Evolutionary conservation across 2,888 invertebrate species (phyloP), one percentile per base, ranked within the genome.

Genomic region (Drosophila engyochracea): DNA sequence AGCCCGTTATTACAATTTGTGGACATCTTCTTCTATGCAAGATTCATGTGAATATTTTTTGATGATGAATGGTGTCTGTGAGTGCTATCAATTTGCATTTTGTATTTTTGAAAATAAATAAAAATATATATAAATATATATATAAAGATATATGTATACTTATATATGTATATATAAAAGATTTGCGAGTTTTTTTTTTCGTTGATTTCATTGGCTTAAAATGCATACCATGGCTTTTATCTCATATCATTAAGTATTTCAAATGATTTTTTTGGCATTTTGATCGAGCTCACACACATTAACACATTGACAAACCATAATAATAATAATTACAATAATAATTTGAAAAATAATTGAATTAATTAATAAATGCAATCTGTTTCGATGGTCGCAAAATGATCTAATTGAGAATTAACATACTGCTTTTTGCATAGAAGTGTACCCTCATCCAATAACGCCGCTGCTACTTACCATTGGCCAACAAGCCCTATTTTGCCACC

Each of bases 391-490:
- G 59, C 33, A 63, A 64, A 53, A 52, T 22, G 65, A 61, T 59
- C 49, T 70, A 72, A 81, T 76, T 76, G 82, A 91, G 83, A 86
- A 91, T 89, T 91, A 89, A 91, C 89, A 87, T 82, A 92, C 91
- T 91, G 90, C 91, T 92, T 92, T 92, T 92, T 92, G 91, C 92
- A 92, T 92, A 93, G 93, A 93, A 93, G 93, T 92, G 93, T 93
- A 91, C 95, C 95, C 79, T 94, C 96, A 94, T 91, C 93, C 88
- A 93, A 93, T 92, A 93, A 93, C 91, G 91, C 91, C 89, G 92
- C 95, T 83, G 94, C 95, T 85, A 95, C 96, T 81, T 96, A 96
- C 92, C 96, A 96, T 74, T 97, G 97, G 97, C 97, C 97, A 79
- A 96, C 96, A 75, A 96, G 97, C 92, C 96, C 96, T 79, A 95